Conservation (phyloP, 2,113 vertebrate genomes). For the Pavo muticus region DNA sequence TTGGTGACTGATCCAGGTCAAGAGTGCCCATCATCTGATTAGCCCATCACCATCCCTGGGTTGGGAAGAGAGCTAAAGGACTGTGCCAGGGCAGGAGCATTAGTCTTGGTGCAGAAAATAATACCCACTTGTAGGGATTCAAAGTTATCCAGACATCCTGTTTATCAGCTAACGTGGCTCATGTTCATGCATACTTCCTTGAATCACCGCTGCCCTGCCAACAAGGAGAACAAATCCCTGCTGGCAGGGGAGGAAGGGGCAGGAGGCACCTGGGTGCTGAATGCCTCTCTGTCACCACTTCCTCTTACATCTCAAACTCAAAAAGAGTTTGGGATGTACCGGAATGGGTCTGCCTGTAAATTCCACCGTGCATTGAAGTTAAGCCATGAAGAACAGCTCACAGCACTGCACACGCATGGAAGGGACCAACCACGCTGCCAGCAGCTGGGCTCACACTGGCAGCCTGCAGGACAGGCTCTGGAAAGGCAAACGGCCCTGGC, state of each 20-base stretch:
- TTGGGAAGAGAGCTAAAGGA: background rate
- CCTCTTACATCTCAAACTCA: background rate
- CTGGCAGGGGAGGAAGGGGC: background rate
- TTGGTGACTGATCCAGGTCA: background rate
- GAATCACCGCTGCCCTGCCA: background rate
- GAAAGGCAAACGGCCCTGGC: background rate
- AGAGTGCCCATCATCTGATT: background rate
- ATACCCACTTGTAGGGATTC: background rate
- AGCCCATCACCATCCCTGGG: background rate
- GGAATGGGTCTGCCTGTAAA: too few species aligned
- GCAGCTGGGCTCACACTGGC: background rate
- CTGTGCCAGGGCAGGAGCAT: accelerated
- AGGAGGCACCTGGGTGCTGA: background rate
- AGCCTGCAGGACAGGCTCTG: background rate
- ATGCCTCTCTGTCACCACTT: background rate
- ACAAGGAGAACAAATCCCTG: background rate
- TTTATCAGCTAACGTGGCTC: background rate
- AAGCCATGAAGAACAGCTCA: background rate
- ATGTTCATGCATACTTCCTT: background rate
- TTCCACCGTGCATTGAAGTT: background rate
- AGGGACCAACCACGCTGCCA: background rate
- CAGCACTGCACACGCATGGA: background rate
- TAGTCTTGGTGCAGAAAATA: background rate
- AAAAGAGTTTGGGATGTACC: too few species aligned
- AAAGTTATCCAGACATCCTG: background rate